Conservation (phyloP, 2,113 vertebrate species). For the Otus sunia region DNA sequence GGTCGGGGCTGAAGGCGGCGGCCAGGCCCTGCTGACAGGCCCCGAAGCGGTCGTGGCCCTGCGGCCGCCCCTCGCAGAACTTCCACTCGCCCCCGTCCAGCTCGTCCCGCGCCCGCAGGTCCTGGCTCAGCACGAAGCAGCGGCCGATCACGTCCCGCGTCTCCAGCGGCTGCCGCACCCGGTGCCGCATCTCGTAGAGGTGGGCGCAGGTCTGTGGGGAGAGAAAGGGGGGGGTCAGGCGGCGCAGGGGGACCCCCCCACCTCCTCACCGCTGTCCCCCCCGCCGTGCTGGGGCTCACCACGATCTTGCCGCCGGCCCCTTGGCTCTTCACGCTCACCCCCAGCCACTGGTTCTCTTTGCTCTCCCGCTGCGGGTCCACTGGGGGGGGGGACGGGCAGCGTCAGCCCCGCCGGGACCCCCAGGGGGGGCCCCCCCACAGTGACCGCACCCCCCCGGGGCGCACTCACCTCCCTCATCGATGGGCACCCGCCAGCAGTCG, state of each 20-base stretch:
- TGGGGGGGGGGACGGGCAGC: background rate
- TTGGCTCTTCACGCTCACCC: slow-evolving; percentile 92
- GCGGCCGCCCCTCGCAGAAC: slow-evolving; percentile 90
- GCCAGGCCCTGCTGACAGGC: slow-evolving; percentile 94
- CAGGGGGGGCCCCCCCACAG: too few relatives aligned
- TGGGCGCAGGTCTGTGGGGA: slow-evolving; percentile 87
- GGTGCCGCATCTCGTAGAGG: slow-evolving; percentile 87
- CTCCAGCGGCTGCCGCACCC: slow-evolving; percentile 85
- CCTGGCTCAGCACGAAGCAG: slow-evolving; percentile 92
- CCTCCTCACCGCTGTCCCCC: background rate
- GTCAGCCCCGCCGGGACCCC: background rate
- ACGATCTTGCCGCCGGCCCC: slow-evolving; percentile 92
- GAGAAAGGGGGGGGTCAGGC: background rate
- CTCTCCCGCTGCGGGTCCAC: slow-evolving; percentile 82
- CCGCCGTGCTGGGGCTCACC: slow-evolving; percentile 72
- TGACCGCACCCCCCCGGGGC: too few relatives aligned
- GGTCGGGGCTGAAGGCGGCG: slow-evolving; percentile 90
- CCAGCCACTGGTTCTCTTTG: slow-evolving; percentile 97
- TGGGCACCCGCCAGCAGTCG: slow-evolving; percentile 88
- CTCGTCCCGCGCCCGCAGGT: slow-evolving; percentile 84
- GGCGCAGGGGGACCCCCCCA: background rate
- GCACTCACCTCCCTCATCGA: slow-evolving; percentile 82
- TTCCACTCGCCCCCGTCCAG: slow-evolving; percentile 94
- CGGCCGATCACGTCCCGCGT: slow-evolving; percentile 90
- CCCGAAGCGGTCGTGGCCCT: slow-evolving; percentile 93